Evolutionary conservation across 2,888 invertebrate genomes (phyloP), one percentile per base, ranked within the genome.

Genomic region (Lamellibrachia columna): DNA sequence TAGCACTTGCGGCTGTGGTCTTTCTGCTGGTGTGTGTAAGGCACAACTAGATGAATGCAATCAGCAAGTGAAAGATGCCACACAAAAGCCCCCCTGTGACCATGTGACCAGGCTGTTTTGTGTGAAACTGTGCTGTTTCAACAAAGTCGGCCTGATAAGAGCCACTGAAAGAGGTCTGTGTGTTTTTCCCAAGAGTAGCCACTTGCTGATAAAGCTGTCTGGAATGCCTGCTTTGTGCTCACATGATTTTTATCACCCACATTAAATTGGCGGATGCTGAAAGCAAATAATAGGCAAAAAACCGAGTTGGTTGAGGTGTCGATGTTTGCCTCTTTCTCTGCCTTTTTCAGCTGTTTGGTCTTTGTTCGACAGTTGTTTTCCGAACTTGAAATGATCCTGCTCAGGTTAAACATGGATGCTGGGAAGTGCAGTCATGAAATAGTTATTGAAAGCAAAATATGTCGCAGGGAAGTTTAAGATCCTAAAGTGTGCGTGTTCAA

Each of bases 261-360:
- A 75, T 75, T 75, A 75, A n/a, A 75, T 75, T 75, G 75, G 75
- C 75, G n/a, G n/a, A 75, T 75, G 75, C 22, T 75, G 75, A 75
- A 75, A 75, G 75, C 75, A 75, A 75, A 75, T 75, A 75, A 75
- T 75, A 75, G 75, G n/a, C 75, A 75, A 75, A 75, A n/a, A 75
- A n/a, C 0, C 75, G 6, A 22, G 75, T 2, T 6, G 22, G 22
- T 15, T 22, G 75, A 75, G 75, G 75, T 75, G 75, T 75, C 3
- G 22, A 75, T 2, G 75, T 75, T 1, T 22, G 11, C 1, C 75
- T 75, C 15, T 75, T n/a, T 6, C 1, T 75, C 6, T 75, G 15
- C 75, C 75, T 75, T 75, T 22, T 75, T 75, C 75, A 22, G 75
- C 22, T 2, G 6, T n/a, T 75, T 75, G n/a, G 22, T 15, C 75